Evolutionary conservation across 2,113 vertebrate species (phyloP).

Genomic region (Tupaia chinensis): DNA sequence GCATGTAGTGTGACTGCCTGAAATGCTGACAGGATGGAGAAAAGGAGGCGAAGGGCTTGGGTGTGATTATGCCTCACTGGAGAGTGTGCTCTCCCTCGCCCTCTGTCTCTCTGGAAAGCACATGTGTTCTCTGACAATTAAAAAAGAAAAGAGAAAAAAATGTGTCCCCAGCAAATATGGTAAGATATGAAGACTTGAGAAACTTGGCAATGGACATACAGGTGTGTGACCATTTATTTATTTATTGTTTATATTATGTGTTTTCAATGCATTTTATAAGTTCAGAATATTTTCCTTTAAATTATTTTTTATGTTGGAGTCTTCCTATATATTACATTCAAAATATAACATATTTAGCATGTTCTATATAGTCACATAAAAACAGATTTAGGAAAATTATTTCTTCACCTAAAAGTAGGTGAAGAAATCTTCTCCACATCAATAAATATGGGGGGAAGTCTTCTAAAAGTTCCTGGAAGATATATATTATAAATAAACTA

Average conservation of each 20-base stretch:
- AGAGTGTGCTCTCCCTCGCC: no score
- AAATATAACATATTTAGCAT: constrained; percentile 1
- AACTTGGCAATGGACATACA: background rate
- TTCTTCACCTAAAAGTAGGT: background rate
- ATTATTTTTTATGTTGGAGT: background rate
- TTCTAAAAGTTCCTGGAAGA: no score
- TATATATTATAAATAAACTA: no score
- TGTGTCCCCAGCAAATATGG: background rate
- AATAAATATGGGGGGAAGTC: background rate
- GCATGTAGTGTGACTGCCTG: no score
- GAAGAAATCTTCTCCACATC: background rate
- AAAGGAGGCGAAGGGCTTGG: no score
- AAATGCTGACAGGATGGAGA: no score
- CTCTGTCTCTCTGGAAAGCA: no score
- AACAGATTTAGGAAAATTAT: background rate
- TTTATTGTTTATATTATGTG: background rate
- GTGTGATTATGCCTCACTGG: no score
- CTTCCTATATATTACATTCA: background rate
- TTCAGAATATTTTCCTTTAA: constrained; percentile 32
- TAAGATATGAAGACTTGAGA: background rate
- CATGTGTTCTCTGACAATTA: no score
- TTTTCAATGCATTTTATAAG: background rate
- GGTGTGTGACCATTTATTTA: background rate
- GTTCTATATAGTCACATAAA: background rate
- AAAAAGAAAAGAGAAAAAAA: background rate